These are phyloP conservation scores for Plumapathes pennacea DNA, from an alignment of 92 coral and sea anemone genomes.

Conservation along the genomic window DNA sequence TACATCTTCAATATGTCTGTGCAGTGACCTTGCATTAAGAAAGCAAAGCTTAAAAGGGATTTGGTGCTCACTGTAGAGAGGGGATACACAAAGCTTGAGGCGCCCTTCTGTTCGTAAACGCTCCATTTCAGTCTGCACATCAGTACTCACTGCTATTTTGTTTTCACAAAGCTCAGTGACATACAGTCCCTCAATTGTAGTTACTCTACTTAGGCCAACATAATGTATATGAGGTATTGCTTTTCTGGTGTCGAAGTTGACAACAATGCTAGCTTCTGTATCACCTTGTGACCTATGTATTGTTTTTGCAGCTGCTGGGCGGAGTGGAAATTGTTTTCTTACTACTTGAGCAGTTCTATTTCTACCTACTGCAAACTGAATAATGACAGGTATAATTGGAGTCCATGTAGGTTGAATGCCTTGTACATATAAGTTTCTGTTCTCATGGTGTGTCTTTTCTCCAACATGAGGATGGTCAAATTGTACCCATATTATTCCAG, in stretches of 20 bases:
- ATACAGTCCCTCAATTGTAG: conserved; percentile 61
- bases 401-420: conserved; percentile 73
- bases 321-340: conserved; percentile 66
- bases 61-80: conserved; percentile 30
- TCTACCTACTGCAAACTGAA: conserved; percentile 71
- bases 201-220: conserved; percentile 64
- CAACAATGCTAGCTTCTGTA: conserved; percentile 64
- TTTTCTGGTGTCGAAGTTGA: conserved; percentile 44
- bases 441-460: conserved; percentile 53
- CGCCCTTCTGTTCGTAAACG: conserved; percentile 39
- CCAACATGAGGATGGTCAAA: conserved; percentile 67
- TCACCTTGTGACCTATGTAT: conserved; percentile 72
- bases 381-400: conserved; percentile 65
- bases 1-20: conserved; percentile 43
- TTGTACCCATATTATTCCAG: conserved; percentile 69
- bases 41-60: conserved; percentile 25
- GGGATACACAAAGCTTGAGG: conserved; percentile 25
- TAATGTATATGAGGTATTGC: conserved; percentile 75
- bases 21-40: conserved; percentile 55
- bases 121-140: conserved; percentile 53
- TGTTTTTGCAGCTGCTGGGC: conserved; percentile 71
- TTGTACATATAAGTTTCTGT: conserved; percentile 40
- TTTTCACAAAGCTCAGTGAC: conserved; percentile 67
- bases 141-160: conserved; percentile 65
- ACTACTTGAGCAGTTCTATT: conserved; percentile 64